Percentiles rank a stretch among this genome's conserved stretches.
Evolutionary conservation across 2,113 vertebrate species (phyloP).

Genomic region (Colius striatus): DNA sequence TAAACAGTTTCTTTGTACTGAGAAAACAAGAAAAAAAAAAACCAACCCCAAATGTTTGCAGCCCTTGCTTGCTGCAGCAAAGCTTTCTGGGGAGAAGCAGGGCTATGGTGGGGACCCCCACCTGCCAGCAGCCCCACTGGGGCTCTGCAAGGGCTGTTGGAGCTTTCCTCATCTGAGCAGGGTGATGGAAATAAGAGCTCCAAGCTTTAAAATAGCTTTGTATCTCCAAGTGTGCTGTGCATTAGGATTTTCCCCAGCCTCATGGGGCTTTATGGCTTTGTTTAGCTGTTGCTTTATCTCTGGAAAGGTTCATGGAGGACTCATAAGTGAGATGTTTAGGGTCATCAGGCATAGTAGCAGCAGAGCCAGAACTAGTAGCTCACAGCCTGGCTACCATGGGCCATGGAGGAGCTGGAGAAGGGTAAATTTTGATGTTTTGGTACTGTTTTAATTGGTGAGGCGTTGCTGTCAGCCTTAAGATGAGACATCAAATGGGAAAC

Average conservation of each 20-base stretch:
- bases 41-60: neutral
- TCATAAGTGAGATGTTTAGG: neutral
- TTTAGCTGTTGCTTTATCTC: neutral
- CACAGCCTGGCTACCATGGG: fast-evolving
- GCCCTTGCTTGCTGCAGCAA: neutral
- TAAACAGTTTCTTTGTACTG: slow-evolving; percentile 26
- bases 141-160: neutral
- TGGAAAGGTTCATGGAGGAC: fast-evolving
- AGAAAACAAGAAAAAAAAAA: neutral
- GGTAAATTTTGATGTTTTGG: neutral
- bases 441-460: neutral
- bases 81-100: neutral
- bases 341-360: neutral
- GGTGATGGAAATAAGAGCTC: neutral
- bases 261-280: neutral
- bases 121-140: neutral
- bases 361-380: neutral
- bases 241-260: neutral
- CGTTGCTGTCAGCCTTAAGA: neutral
- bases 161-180: neutral
- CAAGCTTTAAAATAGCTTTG: neutral
- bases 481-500: neutral
- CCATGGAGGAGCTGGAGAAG: neutral
- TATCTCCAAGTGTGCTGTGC: neutral
- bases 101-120: neutral